phyloP scores from a whole-genome alignment of 2,888 invertebrate genomes.

The Drosophila siamana region DNA sequence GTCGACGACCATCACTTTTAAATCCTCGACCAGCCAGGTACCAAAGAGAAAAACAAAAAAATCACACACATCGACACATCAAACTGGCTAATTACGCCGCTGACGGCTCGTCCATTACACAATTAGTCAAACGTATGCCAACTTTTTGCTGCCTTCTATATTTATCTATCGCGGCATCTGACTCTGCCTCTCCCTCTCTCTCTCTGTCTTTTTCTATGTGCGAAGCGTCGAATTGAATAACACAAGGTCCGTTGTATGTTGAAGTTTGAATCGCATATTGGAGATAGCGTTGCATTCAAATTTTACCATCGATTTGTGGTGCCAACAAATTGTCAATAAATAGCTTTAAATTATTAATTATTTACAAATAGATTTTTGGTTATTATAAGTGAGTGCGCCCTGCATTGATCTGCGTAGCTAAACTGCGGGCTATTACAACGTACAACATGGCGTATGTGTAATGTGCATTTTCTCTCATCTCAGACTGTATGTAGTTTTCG shows the following conservation, averaged over 20 bases:
- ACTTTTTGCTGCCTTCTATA: constrained; percentile 8
- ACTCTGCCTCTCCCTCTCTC: constrained; percentile 1
- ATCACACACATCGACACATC: constrained; percentile 37
- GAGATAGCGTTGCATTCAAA: background rate
- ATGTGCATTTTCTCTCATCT: background rate
- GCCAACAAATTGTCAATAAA: constrained; percentile 1
- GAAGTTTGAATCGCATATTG: background rate
- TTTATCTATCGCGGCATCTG: background rate
- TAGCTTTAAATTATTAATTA: background rate
- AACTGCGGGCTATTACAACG: background rate
- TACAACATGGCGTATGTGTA: background rate
- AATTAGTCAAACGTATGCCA: constrained; percentile 47
- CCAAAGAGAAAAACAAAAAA: background rate
- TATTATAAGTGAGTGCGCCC: background rate
- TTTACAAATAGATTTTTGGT: background rate
- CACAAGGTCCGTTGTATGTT: background rate
- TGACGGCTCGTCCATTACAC: constrained; percentile 53
- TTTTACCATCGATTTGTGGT: background rate
- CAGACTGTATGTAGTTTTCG: background rate
- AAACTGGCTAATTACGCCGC: constrained; percentile 63
- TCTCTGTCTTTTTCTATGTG: background rate
- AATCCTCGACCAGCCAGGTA: constrained; percentile 26
- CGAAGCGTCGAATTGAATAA: constrained; percentile 9
- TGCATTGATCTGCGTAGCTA: background rate
- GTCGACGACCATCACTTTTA: constrained; percentile 3